Conservation (phyloP, 2,113 vertebrate species). For the Microtus montanus region DNA sequence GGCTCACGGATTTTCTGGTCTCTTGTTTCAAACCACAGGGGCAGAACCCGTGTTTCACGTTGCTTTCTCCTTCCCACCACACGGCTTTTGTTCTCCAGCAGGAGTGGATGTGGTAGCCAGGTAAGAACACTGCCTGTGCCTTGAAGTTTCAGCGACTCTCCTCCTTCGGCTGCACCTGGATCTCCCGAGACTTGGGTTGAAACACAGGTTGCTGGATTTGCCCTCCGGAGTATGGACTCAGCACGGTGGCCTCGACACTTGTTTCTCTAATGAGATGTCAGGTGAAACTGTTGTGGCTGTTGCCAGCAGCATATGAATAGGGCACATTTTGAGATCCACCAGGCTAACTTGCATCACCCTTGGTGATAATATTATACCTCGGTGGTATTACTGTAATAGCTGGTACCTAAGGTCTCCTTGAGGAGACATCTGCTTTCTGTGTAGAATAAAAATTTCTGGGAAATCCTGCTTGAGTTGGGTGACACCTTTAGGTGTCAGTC, state of each 20-base stretch:
- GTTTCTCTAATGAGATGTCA: not conserved
- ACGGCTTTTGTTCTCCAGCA: not conserved
- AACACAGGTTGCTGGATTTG: not conserved
- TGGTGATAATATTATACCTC: not conserved
- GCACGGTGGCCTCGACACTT: not conserved
- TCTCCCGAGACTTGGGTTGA: not conserved
- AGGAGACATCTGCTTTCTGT: not conserved
- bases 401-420: not conserved
- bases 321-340: not conserved
- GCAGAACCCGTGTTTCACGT: not conserved
- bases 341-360: not conserved
- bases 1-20: not conserved
- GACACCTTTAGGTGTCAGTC: not conserved
- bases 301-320: not conserved
- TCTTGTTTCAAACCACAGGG: not conserved
- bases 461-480: not conserved
- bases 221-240: not conserved
- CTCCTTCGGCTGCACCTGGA: not conserved
- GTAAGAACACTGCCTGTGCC: rapidly evolving
- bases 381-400: not conserved
- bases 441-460: not conserved
- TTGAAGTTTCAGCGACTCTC: not conserved
- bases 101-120: rapidly evolving
- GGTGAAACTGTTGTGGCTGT: not conserved
- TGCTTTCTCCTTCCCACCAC: not conserved